Evolutionary conservation across 2,797 vertebrate species (phyloP).

Genomic region (Schizopygopsis pylzovi): DNA sequence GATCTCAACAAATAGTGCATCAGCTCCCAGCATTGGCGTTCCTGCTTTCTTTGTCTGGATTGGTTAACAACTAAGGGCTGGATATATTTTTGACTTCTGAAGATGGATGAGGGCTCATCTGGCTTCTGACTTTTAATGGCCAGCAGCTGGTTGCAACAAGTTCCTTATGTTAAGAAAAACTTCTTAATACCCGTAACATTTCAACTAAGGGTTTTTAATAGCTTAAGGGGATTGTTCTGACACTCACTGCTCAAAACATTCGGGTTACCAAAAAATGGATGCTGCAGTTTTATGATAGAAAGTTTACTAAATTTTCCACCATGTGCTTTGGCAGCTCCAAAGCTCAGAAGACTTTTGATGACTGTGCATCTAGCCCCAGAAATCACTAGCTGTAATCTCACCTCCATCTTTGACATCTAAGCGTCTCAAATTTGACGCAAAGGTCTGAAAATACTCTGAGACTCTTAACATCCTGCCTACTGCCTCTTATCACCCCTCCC

Average conservation of each 20-base stretch:
- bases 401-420: slow-evolving; percentile 13
- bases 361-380: background rate
- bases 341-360: background rate
- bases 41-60: background rate
- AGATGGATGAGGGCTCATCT: slow-evolving; percentile 1
- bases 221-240: background rate
- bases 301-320: background rate
- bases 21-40: background rate
- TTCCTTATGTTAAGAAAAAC: slow-evolving; percentile 2
- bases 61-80: background rate
- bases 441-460: slow-evolving; percentile 5
- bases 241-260: background rate
- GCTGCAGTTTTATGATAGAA: background rate
- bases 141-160: background rate
- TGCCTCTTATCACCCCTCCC: slow-evolving; percentile 6
- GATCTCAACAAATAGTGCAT: background rate
- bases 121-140: background rate
- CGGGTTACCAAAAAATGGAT: background rate
- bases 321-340: background rate
- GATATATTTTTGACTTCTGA: background rate
- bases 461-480: slow-evolving; percentile 5
- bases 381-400: slow-evolving; percentile 8
- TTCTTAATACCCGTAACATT: background rate
- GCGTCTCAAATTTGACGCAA: background rate
- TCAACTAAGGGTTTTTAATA: background rate